phyloP scores from a whole-genome alignment of 2,888 invertebrate genomes.

The Alloscopus bannaensis region DNA sequence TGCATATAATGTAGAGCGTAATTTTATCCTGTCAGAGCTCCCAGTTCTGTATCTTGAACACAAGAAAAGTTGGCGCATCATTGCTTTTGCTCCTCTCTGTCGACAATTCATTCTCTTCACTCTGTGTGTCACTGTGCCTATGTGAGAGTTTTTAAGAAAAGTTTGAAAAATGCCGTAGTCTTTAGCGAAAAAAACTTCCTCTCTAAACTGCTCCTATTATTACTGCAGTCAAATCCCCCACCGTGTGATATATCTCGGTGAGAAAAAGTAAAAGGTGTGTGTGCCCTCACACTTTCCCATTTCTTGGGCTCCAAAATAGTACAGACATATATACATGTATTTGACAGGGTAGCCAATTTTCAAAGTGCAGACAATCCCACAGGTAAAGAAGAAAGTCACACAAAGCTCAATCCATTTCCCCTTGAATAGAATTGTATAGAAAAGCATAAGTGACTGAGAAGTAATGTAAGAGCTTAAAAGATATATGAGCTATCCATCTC shows the following conservation, averaged over 20 bases:
- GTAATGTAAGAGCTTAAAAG: conserved; percentile 29
- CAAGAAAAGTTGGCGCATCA: conserved; percentile 33
- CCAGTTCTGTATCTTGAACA: not conserved
- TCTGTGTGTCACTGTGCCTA: conserved; percentile 46
- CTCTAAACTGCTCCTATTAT: conserved; percentile 12
- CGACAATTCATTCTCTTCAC: too few species aligned
- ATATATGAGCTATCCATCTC: conserved; percentile 49
- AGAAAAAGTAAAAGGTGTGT: not conserved
- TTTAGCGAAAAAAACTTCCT: conserved; percentile 10
- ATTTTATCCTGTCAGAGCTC: conserved; percentile 23
- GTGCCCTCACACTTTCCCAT: too few species aligned
- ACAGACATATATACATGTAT: not conserved
- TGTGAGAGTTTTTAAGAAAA: conserved; percentile 42
- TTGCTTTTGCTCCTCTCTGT: conserved; percentile 28
- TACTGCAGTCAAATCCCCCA: conserved; percentile 23
- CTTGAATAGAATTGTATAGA: not conserved
- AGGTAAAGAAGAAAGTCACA: conserved; percentile 50
- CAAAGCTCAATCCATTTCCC: not conserved
- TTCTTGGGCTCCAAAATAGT: too few species aligned
- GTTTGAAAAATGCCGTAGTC: conserved; percentile 22
- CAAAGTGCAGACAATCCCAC: conserved; percentile 41
- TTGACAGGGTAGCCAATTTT: conserved; percentile 29
- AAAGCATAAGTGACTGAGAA: conserved; percentile 20
- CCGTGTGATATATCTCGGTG: not conserved
- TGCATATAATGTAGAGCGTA: conserved; percentile 25